A percentile compares a stretch with the other conserved stretches of the same genome.
Evolutionary conservation across 1,140 invertebrate species (phyloP).

Genomic region (Drosophila kikkawai): DNA sequence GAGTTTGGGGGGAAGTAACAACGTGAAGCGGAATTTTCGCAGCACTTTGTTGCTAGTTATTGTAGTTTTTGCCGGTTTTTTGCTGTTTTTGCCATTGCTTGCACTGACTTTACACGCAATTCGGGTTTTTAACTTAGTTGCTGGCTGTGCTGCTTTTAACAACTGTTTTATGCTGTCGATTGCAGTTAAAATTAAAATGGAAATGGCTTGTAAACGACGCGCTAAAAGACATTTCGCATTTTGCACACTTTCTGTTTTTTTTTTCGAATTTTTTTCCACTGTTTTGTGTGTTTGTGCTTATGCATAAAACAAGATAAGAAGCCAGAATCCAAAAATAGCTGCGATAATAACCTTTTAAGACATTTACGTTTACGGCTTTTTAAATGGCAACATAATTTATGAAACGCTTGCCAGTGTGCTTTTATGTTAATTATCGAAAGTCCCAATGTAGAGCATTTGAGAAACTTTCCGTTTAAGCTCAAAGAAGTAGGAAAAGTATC

Average conservation of each 20-base stretch:
- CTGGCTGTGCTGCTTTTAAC: conserved; percentile 54
- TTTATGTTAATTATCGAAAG: conserved; percentile 12
- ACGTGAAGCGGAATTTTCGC: conserved; percentile 53
- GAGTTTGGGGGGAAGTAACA: conserved; percentile 16
- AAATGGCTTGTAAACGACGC: conserved; percentile 75
- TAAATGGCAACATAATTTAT: conserved; percentile 58
- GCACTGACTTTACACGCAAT: conserved; percentile 72
- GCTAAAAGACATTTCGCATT: conserved; percentile 73
- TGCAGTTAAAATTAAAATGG: conserved; percentile 78
- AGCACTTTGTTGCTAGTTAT: conserved; percentile 51
- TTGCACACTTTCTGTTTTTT: conserved; percentile 41
- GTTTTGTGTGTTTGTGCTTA: conserved; percentile 16
- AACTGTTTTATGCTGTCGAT: conserved; percentile 72
- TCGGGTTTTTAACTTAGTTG: conserved; percentile 48
- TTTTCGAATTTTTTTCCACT: not conserved
- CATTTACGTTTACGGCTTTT: conserved; percentile 54
- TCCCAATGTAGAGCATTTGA: conserved; percentile 1
- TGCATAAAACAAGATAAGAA: conserved; percentile 42
- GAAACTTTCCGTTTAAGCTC: conserved; percentile 18
- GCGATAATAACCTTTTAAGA: conserved; percentile 51
- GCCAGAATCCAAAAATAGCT: conserved; percentile 15
- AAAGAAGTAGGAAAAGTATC: not conserved
- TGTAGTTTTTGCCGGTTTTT: conserved; percentile 11
- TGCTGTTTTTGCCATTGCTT: conserved; percentile 22
- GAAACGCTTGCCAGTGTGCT: conserved; percentile 12